phyloP scores from a whole-genome alignment of 2,888 invertebrate genomes.

The Drosophila fulvimacula region DNA sequence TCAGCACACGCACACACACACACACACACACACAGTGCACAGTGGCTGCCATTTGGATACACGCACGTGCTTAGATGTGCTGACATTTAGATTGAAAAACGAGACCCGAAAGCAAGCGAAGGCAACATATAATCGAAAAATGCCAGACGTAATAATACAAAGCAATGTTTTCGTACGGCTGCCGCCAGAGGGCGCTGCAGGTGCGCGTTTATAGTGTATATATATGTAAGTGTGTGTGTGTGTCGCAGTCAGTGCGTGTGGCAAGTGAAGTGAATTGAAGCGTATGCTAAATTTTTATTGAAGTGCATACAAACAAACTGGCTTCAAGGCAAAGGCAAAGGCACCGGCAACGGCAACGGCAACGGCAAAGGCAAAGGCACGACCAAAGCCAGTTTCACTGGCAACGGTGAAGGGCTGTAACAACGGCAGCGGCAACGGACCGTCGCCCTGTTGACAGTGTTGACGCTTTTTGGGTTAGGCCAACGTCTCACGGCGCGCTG shows the following conservation, averaged over 20 bases:
- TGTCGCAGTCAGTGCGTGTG: constrained; percentile 37
- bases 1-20: constrained; percentile 57
- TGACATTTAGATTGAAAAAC: constrained; percentile 76
- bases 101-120: constrained; percentile 67
- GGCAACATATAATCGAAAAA: constrained; percentile 70
- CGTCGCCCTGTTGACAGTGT: constrained; percentile 33
- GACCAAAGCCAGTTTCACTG: background rate
- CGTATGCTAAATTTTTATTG: constrained; percentile 77
- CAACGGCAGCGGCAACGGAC: constrained; percentile 5
- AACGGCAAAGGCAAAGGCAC: constrained; percentile 22
- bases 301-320: constrained; percentile 73
- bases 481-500: constrained; percentile 42
- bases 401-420: constrained; percentile 9
- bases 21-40: constrained; percentile 2
- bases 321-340: constrained; percentile 45
- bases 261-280: constrained; percentile 73
- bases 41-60: constrained; percentile 48
- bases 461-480: constrained; percentile 16
- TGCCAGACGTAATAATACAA: constrained; percentile 67
- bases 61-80: constrained; percentile 62
- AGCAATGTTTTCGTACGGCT: constrained; percentile 60
- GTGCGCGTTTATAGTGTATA: constrained; percentile 29
- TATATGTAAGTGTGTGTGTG: constrained; percentile 3
- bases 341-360: constrained; percentile 16
- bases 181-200: constrained; percentile 65